These are phyloP conservation scores for Hartigia nigra DNA, from an alignment of 2,888 invertebrate genomes.

Conservation along the genomic window DNA sequence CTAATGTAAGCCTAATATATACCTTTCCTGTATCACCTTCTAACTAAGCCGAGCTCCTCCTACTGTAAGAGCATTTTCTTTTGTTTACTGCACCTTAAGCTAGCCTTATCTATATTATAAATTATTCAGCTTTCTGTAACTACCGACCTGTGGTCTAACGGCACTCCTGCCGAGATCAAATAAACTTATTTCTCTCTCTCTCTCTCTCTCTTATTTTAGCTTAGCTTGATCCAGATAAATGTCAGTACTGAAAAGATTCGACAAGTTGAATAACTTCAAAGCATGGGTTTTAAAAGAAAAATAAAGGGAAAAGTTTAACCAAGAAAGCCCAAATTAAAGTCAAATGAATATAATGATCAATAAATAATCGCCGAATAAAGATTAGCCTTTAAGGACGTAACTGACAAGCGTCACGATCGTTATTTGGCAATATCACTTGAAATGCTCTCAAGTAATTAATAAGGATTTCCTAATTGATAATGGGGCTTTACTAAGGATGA, in stretches of 20 bases:
- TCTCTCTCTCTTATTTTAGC: background rate
- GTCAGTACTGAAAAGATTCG: background rate
- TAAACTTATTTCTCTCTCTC: too few relatives aligned
- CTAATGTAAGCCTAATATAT: too few relatives aligned
- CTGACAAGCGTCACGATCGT: background rate
- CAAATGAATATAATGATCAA: background rate
- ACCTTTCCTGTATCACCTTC: too few relatives aligned
- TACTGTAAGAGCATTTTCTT: too few relatives aligned
- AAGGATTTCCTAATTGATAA: background rate
- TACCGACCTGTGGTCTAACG: too few relatives aligned
- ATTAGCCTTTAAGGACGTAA: background rate
- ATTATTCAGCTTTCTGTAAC: too few relatives aligned
- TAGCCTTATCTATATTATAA: too few relatives aligned
- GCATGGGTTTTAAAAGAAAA: too few relatives aligned
- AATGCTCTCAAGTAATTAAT: background rate
- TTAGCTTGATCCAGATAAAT: background rate
- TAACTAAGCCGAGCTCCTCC: too few relatives aligned
- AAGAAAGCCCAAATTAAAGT: background rate
- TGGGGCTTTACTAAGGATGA: background rate
- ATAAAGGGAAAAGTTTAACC: background rate
- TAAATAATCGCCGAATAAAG: background rate
- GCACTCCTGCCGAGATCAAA: too few relatives aligned
- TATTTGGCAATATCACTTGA: background rate
- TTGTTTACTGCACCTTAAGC: too few relatives aligned
- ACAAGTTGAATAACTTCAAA: background rate